These are phyloP conservation scores for Rhagophthalmus giganteus DNA, from an alignment of 2,888 invertebrate species.

Conservation along the genomic window DNA sequence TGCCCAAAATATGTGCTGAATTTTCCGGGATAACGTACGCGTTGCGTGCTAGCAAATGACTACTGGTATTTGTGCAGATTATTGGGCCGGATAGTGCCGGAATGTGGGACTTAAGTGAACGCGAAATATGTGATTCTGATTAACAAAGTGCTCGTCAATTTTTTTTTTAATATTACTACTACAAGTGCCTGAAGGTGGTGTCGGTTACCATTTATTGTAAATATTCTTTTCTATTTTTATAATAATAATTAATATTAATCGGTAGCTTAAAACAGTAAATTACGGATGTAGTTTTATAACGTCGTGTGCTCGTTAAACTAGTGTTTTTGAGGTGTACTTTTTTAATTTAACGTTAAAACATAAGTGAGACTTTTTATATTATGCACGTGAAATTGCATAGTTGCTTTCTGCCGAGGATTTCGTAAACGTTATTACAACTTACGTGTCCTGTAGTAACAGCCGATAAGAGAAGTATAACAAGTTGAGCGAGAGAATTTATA, in stretches of 20 bases:
- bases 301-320: too few species aligned
- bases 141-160: conserved; percentile 10
- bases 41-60: conserved; percentile 16
- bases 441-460: conserved; percentile 9
- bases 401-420: too few species aligned
- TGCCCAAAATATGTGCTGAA: conserved; percentile 50
- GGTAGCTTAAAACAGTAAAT: not conserved
- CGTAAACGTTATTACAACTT: too few species aligned
- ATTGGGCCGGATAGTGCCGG: conserved; percentile 9
- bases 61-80: conserved; percentile 16
- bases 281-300: too few species aligned
- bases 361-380: too few species aligned
- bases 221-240: conserved; percentile 10
- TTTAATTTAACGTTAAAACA: too few species aligned
- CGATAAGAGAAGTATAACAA: conserved; percentile 6
- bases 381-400: too few species aligned
- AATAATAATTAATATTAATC: conserved; percentile 1
- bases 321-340: too few species aligned
- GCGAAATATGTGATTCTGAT: conserved; percentile 14
- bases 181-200: conserved; percentile 27
- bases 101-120: conserved; percentile 6
- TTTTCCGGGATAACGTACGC: conserved; percentile 33
- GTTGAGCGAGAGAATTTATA: conserved; percentile 12
- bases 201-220: conserved; percentile 22
- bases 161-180: not conserved